phyloP scores from a whole-genome alignment of 2,797 vertebrate species.

The Enoplosus armatus region DNA sequence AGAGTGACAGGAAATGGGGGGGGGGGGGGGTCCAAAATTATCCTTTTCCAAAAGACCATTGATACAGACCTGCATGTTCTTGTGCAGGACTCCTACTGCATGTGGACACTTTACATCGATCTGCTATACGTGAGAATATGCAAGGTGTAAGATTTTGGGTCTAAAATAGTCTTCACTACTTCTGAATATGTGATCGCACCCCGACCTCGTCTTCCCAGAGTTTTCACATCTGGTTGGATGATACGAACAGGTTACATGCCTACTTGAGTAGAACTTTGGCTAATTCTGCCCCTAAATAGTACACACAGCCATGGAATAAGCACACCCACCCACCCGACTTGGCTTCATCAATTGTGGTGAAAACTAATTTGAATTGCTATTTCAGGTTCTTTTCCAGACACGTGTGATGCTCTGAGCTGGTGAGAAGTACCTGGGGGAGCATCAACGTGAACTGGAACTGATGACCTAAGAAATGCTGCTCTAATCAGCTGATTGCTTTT shows the following conservation, averaged over 20 bases:
- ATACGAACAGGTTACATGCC: constrained; percentile 10
- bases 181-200: constrained; percentile 26
- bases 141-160: not conserved
- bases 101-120: not conserved
- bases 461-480: constrained; percentile 71
- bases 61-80: not conserved
- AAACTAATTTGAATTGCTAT: constrained; percentile 52
- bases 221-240: constrained; percentile 19
- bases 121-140: not conserved
- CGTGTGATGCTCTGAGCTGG: constrained; percentile 8
- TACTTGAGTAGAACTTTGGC: not conserved
- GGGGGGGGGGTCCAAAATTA: no score
- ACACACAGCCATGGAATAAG: not conserved
- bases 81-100: not conserved
- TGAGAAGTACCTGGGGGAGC: constrained; percentile 47
- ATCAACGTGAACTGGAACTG: constrained; percentile 45
- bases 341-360: constrained; percentile 17
- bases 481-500: constrained; percentile 76
- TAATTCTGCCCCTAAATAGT: constrained; percentile 13
- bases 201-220: not conserved
- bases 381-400: constrained; percentile 44
- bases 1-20: no score
- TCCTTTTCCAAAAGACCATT: not conserved
- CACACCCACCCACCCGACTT: constrained; percentile 17
- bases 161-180: not conserved